These are phyloP conservation scores for Mormyrops boulengeri DNA, from an alignment of 2,797 vertebrate species.

Conservation along the genomic window DNA sequence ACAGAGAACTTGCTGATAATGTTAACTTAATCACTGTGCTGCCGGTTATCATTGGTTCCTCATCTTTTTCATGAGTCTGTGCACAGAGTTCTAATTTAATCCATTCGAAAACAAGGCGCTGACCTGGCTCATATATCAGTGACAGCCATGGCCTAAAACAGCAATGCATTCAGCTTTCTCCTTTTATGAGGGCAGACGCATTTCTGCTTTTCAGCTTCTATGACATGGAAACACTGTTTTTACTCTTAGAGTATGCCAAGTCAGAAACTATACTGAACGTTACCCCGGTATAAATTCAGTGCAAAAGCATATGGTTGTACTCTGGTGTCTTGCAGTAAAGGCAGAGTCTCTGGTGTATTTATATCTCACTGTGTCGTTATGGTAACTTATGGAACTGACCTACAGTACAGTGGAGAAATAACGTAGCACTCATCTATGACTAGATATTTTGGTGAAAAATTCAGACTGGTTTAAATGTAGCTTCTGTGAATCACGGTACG, in stretches of 20 bases:
- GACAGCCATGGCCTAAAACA: slow-evolving; percentile 47
- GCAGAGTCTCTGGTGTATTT: slow-evolving; percentile 1
- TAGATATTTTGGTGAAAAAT: background rate
- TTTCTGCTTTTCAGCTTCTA: slow-evolving; percentile 2
- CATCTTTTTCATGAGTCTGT: slow-evolving; percentile 14
- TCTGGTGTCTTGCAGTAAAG: background rate
- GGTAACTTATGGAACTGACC: background rate
- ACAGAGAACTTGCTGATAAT: background rate
- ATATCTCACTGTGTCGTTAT: background rate
- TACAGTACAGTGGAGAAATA: slow-evolving; percentile 3
- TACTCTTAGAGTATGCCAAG: background rate
- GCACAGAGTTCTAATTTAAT: slow-evolving; percentile 54
- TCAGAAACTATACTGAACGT: background rate
- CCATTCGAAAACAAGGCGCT: slow-evolving; percentile 32
- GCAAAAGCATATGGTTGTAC: background rate
- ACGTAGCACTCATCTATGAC: background rate
- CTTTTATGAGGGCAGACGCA: background rate
- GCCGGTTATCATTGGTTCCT: background rate
- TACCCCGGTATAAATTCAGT: background rate
- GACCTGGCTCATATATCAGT: slow-evolving; percentile 53
- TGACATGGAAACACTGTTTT: background rate
- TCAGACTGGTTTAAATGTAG: background rate
- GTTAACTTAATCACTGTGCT: background rate
- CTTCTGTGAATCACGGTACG: background rate
- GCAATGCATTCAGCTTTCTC: slow-evolving; percentile 25